phyloP scores from a whole-genome alignment of 2,888 invertebrate species.

The Apamea epomidion region DNA sequence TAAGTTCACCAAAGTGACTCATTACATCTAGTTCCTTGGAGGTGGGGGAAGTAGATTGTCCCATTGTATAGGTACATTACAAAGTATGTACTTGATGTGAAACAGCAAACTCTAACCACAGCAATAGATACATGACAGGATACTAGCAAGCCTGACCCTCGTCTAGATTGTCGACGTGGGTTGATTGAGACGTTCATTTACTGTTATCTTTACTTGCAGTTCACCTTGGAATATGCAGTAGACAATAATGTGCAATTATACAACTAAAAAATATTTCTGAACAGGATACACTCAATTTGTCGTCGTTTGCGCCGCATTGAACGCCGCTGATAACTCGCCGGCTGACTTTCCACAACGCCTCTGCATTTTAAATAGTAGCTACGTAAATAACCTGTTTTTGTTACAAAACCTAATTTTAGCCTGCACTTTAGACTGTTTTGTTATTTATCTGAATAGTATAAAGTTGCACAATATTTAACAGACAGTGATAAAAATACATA shows the following conservation, averaged over 20 bases:
- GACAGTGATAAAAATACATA: neutral
- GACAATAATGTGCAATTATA: constrained; percentile 2
- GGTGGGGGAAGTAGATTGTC: neutral
- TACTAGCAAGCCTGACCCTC: constrained; percentile 15
- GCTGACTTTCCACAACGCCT: constrained; percentile 36
- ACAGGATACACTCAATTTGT: constrained; percentile 34
- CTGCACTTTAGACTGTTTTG: neutral
- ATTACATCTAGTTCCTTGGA: neutral
- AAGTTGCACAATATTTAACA: neutral
- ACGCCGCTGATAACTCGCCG: constrained; percentile 26
- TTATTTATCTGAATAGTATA: neutral
- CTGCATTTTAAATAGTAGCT: constrained; percentile 35
- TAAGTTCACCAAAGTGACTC: neutral
- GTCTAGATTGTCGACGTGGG: constrained; percentile 40
- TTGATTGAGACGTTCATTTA: neutral
- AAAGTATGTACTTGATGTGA: neutral
- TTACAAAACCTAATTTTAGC: constrained; percentile 11
- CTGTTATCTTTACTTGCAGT: constrained; percentile 11
- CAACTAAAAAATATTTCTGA: neutral
- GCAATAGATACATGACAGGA: constrained; percentile 9
- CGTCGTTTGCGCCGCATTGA: constrained; percentile 9
- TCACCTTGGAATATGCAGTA: constrained; percentile 19
- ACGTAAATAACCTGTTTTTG: constrained; percentile 50
- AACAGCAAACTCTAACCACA: neutral
- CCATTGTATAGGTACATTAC: neutral